A percentile compares a stretch with the other conserved stretches of the same genome.
Conservation (phyloP, 2,888 invertebrate species). For the Eupelmus urozonus region DNA sequence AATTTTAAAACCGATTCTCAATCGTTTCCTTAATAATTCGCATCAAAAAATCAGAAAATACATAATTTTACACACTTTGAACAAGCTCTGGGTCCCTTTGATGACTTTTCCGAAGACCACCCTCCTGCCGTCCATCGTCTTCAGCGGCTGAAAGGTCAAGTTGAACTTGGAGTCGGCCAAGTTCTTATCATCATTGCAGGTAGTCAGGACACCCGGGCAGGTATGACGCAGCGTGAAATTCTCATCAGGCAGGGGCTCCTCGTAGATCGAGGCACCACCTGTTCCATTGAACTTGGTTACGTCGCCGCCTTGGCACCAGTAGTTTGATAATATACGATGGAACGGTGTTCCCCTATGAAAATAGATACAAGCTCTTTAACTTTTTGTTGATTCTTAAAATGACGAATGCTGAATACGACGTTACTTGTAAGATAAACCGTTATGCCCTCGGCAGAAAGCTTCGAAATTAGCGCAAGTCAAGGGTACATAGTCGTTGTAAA, state of each 20-base stretch:
- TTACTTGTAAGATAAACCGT: conserved; percentile 74
- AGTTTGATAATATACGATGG: conserved; percentile 80
- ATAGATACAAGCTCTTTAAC: background rate
- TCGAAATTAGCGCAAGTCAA: conserved; percentile 74
- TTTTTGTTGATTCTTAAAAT: background rate
- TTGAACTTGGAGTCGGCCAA: conserved; percentile 80
- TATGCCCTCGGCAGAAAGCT: conserved; percentile 70
- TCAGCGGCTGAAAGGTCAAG: conserved; percentile 80
- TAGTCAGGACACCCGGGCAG: conserved; percentile 80
- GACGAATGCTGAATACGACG: conserved; percentile 10
- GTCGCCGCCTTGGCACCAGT: conserved; percentile 82
- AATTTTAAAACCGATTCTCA: conserved; percentile 33
- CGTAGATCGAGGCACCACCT: conserved; percentile 79
- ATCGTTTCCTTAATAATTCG: background rate
- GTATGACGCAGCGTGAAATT: conserved; percentile 78
- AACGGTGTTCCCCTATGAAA: conserved; percentile 72
- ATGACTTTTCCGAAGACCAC: conserved; percentile 81
- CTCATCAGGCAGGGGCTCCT: conserved; percentile 76
- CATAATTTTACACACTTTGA: conserved; percentile 63
- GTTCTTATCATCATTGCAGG: conserved; percentile 76
- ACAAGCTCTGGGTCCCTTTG: no score
- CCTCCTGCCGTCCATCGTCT: conserved; percentile 79
- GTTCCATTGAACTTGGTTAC: conserved; percentile 80
- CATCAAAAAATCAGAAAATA: background rate
- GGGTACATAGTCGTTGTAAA: conserved; percentile 74